A percentile compares a stretch with the other conserved stretches of the same genome.
phyloP scores from a whole-genome alignment of 2,888 invertebrate genomes.

The Tetranychus piercei region DNA sequence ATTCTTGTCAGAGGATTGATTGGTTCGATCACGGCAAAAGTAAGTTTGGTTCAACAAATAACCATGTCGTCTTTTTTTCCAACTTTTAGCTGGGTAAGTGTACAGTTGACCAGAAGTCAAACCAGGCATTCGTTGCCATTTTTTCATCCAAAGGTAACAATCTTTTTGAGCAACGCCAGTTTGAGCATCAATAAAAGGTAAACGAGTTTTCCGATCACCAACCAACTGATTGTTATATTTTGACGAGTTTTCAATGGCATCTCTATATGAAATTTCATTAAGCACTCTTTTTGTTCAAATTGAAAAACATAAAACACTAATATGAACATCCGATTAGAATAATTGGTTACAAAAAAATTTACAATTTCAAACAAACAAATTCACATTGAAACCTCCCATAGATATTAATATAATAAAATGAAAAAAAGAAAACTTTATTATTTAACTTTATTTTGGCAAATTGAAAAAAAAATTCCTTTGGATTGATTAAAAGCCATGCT shows the following conservation, averaged over 20 bases:
- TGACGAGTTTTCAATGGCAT: conserved; percentile 76
- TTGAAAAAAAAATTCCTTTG: too few species aligned
- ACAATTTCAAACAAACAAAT: too few species aligned
- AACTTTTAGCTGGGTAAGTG: conserved; percentile 67
- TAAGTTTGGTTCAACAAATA: conserved; percentile 49
- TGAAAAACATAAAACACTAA: not conserved
- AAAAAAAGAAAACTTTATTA: too few species aligned
- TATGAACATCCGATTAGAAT: not conserved
- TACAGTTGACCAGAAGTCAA: conserved; percentile 66
- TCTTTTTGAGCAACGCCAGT: conserved; percentile 81
- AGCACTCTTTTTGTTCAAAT: conserved; percentile 9
- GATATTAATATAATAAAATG: too few species aligned
- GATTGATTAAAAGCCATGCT: too few species aligned
- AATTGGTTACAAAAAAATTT: not conserved
- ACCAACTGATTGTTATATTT: conserved; percentile 78
- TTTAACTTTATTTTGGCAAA: too few species aligned
- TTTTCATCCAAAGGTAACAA: conserved; percentile 64
- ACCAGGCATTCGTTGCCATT: conserved; percentile 70
- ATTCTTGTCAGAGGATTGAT: conserved; percentile 2
- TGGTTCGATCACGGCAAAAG: conserved; percentile 28
- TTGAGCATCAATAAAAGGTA: conserved; percentile 79
- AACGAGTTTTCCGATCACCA: conserved; percentile 68
- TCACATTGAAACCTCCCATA: too few species aligned
- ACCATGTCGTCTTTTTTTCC: conserved; percentile 74
- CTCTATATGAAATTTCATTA: conserved; percentile 66